Percentiles rank a stretch among this genome's conserved stretches.
These are phyloP conservation scores for Platichthys flesus DNA, from an alignment of 2,113 vertebrate genomes.

Conservation along the genomic window DNA sequence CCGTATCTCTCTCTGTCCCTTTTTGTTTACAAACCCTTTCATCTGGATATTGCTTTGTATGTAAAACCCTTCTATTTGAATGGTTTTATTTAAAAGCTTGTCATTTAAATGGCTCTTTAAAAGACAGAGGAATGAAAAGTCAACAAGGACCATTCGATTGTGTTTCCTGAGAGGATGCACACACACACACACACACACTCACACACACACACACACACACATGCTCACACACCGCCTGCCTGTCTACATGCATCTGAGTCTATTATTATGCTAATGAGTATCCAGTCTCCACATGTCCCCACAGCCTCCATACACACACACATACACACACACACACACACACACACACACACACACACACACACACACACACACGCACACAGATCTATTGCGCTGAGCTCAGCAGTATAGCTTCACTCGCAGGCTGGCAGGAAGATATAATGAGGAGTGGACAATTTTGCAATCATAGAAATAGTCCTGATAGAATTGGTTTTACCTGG, in stretches of 20 bases:
- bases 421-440: constrained; percentile 58
- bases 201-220: constrained; percentile 42
- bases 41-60: constrained; percentile 75
- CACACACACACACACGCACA: constrained; percentile 37
- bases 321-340: constrained; percentile 15
- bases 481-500: constrained; percentile 55
- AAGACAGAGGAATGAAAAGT: constrained; percentile 74
- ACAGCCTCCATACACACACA: constrained; percentile 37
- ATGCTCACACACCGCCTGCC: constrained; percentile 58
- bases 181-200: constrained; percentile 23
- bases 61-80: constrained; percentile 75
- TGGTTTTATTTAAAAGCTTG: constrained; percentile 72
- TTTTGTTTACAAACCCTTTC: constrained; percentile 76
- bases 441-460: constrained; percentile 68
- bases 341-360: constrained; percentile 23
- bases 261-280: constrained; percentile 87
- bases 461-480: constrained; percentile 54
- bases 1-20: constrained; percentile 55
- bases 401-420: constrained; percentile 72
- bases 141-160: constrained; percentile 72
- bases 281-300: constrained; percentile 79
- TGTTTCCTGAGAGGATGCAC: constrained; percentile 60
- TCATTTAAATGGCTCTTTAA: constrained; percentile 76
- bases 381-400: constrained; percentile 66
- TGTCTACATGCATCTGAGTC: constrained; percentile 78